A percentile compares a stretch with the other conserved stretches of the same genome.
These are phyloP conservation scores for Ia io DNA, from an alignment of 2,113 vertebrate genomes.

Conservation along the genomic window DNA sequence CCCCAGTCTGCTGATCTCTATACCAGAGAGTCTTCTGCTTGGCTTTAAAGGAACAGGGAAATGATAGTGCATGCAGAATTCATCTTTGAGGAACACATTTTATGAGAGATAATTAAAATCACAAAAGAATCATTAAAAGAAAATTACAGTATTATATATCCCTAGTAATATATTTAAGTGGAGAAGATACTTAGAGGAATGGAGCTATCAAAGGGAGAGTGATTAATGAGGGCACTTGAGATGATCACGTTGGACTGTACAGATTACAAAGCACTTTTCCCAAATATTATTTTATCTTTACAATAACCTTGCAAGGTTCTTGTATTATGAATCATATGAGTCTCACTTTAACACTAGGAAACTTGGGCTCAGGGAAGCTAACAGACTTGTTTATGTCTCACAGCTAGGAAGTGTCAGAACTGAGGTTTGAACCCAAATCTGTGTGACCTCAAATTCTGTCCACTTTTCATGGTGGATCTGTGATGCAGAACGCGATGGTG, in stretches of 20 bases:
- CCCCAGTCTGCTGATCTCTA: not conserved
- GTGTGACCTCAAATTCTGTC: not conserved
- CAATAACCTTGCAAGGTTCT: not conserved
- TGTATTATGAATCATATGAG: not conserved
- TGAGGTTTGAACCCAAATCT: not conserved
- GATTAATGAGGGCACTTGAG: not conserved
- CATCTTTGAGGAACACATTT: not conserved
- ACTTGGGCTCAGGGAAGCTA: not conserved
- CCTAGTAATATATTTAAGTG: not conserved
- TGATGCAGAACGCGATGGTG: not conserved
- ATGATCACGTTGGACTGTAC: not conserved
- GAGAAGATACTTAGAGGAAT: not conserved
- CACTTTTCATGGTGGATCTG: not conserved
- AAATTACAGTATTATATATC: not conserved
- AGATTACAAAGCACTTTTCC: not conserved
- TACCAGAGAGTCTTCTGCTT: not conserved
- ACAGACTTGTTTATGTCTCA: not conserved
- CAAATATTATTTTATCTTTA: not conserved
- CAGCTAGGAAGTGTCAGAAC: not conserved
- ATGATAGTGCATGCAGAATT: not conserved
- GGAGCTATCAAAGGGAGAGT: not conserved
- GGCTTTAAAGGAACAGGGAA: not conserved
- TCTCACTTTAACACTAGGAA: not conserved
- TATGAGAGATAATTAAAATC: conserved; percentile 29
- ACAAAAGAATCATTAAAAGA: not conserved